These are phyloP conservation scores for Chromobotia macracanthus DNA, from an alignment of 2,797 vertebrate species.

Conservation along the genomic window DNA sequence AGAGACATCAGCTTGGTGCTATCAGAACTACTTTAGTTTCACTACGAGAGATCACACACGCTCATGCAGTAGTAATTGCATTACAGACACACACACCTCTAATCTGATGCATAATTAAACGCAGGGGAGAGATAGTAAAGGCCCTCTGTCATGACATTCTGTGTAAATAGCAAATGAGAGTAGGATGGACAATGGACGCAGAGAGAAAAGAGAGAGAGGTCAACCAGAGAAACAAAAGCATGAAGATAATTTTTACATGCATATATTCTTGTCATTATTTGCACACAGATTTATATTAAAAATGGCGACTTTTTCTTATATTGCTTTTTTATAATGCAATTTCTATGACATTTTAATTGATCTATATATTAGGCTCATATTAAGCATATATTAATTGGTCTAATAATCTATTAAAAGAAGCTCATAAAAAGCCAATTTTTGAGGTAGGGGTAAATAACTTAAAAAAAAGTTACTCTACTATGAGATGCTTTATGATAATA, in stretches of 20 bases:
- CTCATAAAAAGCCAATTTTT: neutral
- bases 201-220: neutral
- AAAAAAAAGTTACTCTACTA: no score
- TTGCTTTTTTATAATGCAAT: neutral
- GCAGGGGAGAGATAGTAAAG: constrained; percentile 45
- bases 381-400: no score
- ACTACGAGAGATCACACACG: constrained; percentile 48
- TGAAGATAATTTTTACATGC: neutral
- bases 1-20: constrained; percentile 31
- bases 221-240: no score
- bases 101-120: constrained; percentile 54
- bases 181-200: constrained; percentile 57
- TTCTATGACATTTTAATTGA: neutral
- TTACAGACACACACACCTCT: constrained; percentile 39
- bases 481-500: no score
- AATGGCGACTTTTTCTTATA: neutral
- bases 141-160: constrained; percentile 43
- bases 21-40: constrained; percentile 54
- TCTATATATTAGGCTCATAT: no score
- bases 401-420: neutral
- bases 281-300: neutral
- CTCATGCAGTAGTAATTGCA: constrained; percentile 37
- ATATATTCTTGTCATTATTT: neutral
- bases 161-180: constrained; percentile 56
- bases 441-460: no score